Conservation (phyloP, 2,797 vertebrate genomes). For the Tragelaphus oryx region DNA sequence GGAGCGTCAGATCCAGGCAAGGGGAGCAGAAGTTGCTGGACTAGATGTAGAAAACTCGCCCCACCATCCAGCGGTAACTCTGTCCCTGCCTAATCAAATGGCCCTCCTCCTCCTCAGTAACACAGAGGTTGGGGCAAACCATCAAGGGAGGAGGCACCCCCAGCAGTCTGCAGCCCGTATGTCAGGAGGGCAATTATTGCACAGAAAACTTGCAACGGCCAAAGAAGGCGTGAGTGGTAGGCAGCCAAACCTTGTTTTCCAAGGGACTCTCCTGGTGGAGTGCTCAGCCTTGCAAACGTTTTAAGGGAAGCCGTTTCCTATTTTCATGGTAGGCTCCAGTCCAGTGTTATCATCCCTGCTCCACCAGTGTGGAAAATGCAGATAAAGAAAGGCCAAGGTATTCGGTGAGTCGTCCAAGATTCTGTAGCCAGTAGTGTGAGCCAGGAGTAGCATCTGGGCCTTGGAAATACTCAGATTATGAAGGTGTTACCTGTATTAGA, state of each 20-base stretch:
- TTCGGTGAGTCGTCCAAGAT: not conserved
- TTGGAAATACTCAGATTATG: not conserved
- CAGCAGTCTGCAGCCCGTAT: fast-evolving
- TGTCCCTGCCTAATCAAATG: not conserved
- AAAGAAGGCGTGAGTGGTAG: fast-evolving
- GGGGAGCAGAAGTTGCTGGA: fast-evolving
- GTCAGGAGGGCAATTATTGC: not conserved
- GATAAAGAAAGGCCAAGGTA: slow-evolving; percentile 34
- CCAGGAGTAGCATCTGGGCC: not conserved
- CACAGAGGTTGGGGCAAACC: fast-evolving
- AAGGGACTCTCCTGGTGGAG: not conserved
- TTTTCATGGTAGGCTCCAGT: slow-evolving; percentile 1
- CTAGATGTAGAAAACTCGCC: fast-evolving
- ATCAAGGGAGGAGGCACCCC: not conserved
- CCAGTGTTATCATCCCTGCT: not conserved
- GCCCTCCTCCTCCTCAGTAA: not conserved
- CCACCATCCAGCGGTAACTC: fast-evolving
- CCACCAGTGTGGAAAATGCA: slow-evolving; percentile 14
- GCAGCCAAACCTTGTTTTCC: not conserved
- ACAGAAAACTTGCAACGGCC: not conserved
- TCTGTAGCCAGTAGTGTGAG: not conserved
- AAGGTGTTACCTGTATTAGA: not conserved
- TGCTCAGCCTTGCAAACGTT: fast-evolving
- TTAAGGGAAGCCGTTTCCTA: not conserved
- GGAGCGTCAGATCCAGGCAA: fast-evolving